phyloP scores from a whole-genome alignment of 1,140 invertebrate species.

The Drosophila sechellia region DNA sequence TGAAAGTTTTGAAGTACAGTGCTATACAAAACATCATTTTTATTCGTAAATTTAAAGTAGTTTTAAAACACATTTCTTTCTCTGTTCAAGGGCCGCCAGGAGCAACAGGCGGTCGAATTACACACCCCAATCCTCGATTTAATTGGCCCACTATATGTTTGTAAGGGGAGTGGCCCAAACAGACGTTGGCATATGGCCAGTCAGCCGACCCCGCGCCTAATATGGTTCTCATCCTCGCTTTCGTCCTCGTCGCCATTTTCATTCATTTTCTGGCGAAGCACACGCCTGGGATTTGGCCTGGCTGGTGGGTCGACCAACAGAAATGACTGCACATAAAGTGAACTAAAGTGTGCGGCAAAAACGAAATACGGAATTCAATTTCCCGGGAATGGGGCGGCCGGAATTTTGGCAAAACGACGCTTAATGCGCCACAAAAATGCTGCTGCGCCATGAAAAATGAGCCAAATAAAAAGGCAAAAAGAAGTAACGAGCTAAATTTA shows the following conservation, averaged over 20 bases:
- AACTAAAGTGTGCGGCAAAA: conserved; percentile 35
- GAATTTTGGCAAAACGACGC: conserved; percentile 46
- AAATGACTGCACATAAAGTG: conserved; percentile 65
- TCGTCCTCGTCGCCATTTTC: conserved; percentile 20
- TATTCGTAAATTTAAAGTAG: accelerated
- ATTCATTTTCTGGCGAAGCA: conserved; percentile 40
- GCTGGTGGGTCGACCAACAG: conserved; percentile 34
- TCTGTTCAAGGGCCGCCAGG: conserved; percentile 15
- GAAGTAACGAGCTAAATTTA: conserved; percentile 30
- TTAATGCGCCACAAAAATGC: conserved; percentile 69
- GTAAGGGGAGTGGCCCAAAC: conserved; percentile 35
- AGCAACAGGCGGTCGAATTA: conserved; percentile 60
- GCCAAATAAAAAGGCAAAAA: conserved; percentile 22
- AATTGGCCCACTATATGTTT: conserved; percentile 27
- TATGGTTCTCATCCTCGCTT: conserved; percentile 36
- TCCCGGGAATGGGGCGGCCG: neutral
- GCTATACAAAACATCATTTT: no score
- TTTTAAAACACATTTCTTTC: conserved; percentile 4
- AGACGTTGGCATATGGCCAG: conserved; percentile 43
- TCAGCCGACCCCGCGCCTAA: conserved; percentile 38
- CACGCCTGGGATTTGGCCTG: conserved; percentile 64
- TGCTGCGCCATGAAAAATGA: conserved; percentile 63
- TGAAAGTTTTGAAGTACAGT: no score
- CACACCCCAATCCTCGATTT: conserved; percentile 20
- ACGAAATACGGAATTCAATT: conserved; percentile 29